phyloP scores from a whole-genome alignment of 2,113 vertebrate species.

The Hystrix brachyura region DNA sequence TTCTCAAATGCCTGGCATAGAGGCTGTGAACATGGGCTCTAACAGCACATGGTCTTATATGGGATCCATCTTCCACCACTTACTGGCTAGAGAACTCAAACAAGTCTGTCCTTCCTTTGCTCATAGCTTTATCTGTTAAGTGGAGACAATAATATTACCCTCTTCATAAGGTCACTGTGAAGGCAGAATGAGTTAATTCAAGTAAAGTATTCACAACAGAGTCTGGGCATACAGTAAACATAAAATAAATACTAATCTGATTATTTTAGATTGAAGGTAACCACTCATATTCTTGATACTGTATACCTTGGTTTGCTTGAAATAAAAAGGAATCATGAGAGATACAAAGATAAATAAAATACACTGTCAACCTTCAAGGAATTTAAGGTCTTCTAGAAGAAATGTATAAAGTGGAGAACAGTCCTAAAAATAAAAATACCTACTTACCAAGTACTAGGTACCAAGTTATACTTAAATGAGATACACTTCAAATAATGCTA shows the following conservation, averaged over 20 bases:
- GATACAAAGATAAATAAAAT: background rate
- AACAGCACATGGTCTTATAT: background rate
- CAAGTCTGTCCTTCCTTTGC: background rate
- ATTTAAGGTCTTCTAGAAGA: background rate
- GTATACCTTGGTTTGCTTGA: background rate
- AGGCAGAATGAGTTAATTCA: background rate
- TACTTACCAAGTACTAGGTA: background rate
- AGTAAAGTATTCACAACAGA: background rate
- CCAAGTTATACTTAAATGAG: background rate
- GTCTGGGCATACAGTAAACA: background rate
- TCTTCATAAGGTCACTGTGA: background rate
- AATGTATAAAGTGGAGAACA: background rate
- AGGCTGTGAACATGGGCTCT: background rate
- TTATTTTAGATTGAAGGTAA: slow-evolving; percentile 28
- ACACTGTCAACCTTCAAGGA: background rate
- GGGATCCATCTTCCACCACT: background rate
- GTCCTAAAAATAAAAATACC: background rate
- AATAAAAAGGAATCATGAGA: slow-evolving; percentile 29
- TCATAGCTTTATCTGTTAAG: background rate
- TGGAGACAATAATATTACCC: background rate
- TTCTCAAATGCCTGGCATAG: background rate
- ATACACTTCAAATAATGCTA: background rate
- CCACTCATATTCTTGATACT: background rate
- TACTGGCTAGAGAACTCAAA: background rate
- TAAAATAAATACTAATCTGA: background rate